Evolutionary conservation across 2,888 invertebrate species (phyloP), one percentile per base, ranked within the genome.

Genomic region (Glyphotaelius pellucidus): DNA sequence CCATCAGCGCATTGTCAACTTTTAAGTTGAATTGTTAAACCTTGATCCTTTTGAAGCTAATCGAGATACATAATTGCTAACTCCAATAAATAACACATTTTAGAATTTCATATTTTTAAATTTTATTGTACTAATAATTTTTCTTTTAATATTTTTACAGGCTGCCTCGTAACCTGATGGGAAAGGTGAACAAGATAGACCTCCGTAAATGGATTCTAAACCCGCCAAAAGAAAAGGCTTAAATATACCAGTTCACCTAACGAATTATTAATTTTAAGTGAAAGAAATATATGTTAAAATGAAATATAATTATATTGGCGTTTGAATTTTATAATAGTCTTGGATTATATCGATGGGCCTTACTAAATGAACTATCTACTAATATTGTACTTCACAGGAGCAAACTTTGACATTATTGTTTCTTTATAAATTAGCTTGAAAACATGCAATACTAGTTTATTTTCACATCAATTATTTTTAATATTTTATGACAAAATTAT

Each of bases 131-230:
- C 42, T 32, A 38, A 52, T 80, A n/a, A 35, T 52, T 84, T 89
- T n/a, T 31, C 30, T 81, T 85, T 9, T 42, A 11, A 42, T 12
- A 42, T 42, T 91, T 15, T 93, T 91, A 31, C 87, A 93, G 93
- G 84, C 47, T 98, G 3, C 98, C 98, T 0, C 97, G 98, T 94
- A 99, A 99, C 95, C 97, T 97, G 2, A 98, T 99, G 97, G 99
- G 99, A 0, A 99, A 99, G 95, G 96, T 99, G 2, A 98, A 98
- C 94, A 98, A 98, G 94, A 97, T 96, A 92, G 95, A 96, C 79
- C 83, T 93, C 9, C 42, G 86, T 7, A 80, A 92, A 38, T 14
- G 42, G 9, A 35, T 93, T 30, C 91, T 91, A 14, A 86, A 86
- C 81, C 81, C 81, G 31, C 31, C 32, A 31, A 81, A 81, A 81